Conservation (phyloP, 2,888 invertebrate species). For the Campoplex capitator region DNA sequence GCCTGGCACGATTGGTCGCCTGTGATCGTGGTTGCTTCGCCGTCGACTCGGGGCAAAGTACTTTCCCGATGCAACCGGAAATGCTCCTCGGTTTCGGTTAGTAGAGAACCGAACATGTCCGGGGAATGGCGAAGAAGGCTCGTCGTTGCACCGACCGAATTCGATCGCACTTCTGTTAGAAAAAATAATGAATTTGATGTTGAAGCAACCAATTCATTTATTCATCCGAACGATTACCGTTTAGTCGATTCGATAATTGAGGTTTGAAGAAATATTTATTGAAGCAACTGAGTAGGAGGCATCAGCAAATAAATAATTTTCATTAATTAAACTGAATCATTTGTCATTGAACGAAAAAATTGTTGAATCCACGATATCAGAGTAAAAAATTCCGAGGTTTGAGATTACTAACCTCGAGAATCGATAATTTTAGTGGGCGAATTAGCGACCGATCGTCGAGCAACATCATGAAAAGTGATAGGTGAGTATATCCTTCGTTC, state of each 20-base stretch:
- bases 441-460: conserved; percentile 91
- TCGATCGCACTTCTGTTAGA: conserved; percentile 88
- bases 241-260: no score
- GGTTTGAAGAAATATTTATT: no score
- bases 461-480: conserved; percentile 93
- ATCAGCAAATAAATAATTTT: no score
- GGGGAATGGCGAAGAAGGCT: conserved; percentile 85
- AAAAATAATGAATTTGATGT: neutral
- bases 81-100: conserved; percentile 87
- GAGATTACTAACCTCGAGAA: conserved; percentile 78
- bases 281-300: no score
- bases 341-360: no score
- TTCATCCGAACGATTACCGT: no score
- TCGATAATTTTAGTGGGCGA: conserved; percentile 88
- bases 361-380: no score
- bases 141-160: conserved; percentile 88
- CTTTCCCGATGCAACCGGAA: conserved; percentile 86
- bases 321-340: no score
- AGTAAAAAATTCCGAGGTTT: neutral
- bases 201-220: no score
- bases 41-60: conserved; percentile 76
- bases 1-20: conserved; percentile 36
- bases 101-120: conserved; percentile 87
- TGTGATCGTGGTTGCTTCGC: conserved; percentile 1
- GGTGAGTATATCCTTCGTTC: conserved; percentile 92